phyloP scores from a whole-genome alignment of 2,888 invertebrate species.

The Drosophila yooni region DNA sequence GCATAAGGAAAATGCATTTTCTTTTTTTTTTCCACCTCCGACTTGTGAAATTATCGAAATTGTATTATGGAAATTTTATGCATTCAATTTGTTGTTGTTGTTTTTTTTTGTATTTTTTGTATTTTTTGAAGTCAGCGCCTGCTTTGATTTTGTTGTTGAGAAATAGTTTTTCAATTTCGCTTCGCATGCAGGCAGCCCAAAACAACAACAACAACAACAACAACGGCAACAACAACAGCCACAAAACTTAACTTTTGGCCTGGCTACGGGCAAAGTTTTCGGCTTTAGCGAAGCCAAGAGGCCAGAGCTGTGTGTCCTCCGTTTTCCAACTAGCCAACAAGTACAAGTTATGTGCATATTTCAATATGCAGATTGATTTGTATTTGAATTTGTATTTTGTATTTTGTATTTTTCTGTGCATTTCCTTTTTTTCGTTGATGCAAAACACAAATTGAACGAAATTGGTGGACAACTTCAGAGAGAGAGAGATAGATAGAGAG shows the following conservation, averaged over 20 bases:
- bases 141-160: slow-evolving; percentile 69
- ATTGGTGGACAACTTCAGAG: neutral
- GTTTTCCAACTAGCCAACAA: slow-evolving; percentile 9
- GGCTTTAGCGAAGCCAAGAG: slow-evolving; percentile 3
- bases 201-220: slow-evolving; percentile 2
- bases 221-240: neutral
- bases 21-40: slow-evolving; percentile 13
- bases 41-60: slow-evolving; percentile 77
- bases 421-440: neutral
- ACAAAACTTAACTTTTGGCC: slow-evolving; percentile 33
- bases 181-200: slow-evolving; percentile 27
- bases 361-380: slow-evolving; percentile 73
- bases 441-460: slow-evolving; percentile 8
- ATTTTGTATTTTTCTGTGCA: neutral
- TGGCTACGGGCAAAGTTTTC: slow-evolving; percentile 49
- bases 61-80: slow-evolving; percentile 78
- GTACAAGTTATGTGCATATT: slow-evolving; percentile 69
- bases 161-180: slow-evolving; percentile 75
- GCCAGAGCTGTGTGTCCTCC: neutral
- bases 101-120: neutral
- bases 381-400: slow-evolving; percentile 20
- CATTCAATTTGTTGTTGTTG: slow-evolving; percentile 50
- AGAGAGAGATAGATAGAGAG: neutral
- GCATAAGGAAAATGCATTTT: slow-evolving; percentile 43
- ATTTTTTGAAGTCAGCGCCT: slow-evolving; percentile 46